phyloP scores from a whole-genome alignment of 1,140 invertebrate species.

The Caerostris darwini region DNA sequence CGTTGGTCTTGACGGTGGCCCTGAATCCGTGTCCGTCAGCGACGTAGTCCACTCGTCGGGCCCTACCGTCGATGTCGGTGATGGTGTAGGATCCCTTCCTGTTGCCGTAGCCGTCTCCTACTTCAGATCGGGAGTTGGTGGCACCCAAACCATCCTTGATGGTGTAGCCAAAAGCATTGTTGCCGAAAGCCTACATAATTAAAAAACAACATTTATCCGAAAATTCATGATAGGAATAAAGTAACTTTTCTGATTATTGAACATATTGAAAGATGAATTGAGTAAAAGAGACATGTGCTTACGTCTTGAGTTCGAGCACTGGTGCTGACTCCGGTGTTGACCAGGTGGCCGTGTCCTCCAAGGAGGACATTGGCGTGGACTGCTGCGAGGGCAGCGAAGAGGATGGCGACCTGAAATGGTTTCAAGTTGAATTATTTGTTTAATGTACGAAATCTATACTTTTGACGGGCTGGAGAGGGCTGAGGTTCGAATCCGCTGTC shows the following conservation, averaged over 20 bases:
- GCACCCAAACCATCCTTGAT: constrained; percentile 78
- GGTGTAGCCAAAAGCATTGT: constrained; percentile 78
- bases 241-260: neutral
- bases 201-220: no score
- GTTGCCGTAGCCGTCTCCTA: constrained; percentile 78
- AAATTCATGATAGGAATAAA: rapidly evolving
- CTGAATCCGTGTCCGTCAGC: constrained; percentile 13
- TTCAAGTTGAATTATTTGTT: no score
- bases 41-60: constrained; percentile 23
- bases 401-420: neutral
- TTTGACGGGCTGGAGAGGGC: no score
- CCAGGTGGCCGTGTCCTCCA: neutral
- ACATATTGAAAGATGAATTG: neutral
- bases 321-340: constrained; percentile 17
- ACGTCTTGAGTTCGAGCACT: neutral
- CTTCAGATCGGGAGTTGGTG: constrained; percentile 78
- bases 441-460: no score
- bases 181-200: neutral
- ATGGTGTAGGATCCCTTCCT: constrained; percentile 30
- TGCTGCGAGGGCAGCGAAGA: constrained; percentile 41
- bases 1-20: neutral
- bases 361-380: neutral
- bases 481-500: no score
- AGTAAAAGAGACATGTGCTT: neutral
- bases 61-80: neutral